Percentiles rank a stretch among this genome's conserved stretches.
These are phyloP conservation scores for Ceyx melanurus DNA, from an alignment of 2,113 vertebrate species.

Conservation along the genomic window DNA sequence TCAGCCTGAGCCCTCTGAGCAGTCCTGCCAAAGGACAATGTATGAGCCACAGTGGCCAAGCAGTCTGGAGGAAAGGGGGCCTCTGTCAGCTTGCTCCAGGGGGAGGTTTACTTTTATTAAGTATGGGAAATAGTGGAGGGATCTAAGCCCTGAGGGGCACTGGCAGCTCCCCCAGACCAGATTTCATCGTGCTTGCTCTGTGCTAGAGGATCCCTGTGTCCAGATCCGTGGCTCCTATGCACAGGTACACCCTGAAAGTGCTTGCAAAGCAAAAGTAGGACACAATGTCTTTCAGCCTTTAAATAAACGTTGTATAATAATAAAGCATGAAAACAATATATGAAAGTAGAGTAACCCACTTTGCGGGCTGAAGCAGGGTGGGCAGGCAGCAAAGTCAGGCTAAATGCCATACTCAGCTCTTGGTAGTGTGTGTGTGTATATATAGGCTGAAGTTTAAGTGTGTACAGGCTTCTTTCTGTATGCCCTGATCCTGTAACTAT, in stretches of 20 bases:
- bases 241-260: background rate
- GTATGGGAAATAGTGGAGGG: background rate
- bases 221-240: background rate
- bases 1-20: background rate
- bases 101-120: background rate
- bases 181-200: accelerated
- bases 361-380: background rate
- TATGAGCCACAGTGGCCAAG: background rate
- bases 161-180: background rate
- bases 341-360: background rate
- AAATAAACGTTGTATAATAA: background rate
- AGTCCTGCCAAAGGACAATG: background rate
- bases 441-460: background rate
- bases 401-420: accelerated
- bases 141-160: background rate
- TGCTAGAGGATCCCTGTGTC: background rate
- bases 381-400: background rate
- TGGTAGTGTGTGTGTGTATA: background rate
- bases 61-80: background rate
- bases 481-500: background rate
- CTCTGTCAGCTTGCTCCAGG: background rate
- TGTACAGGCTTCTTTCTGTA: background rate
- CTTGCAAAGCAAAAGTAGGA: background rate
- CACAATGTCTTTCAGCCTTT: background rate
- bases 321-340: background rate